Evolutionary conservation across 1,140 invertebrate genomes (phyloP).

Genomic region (Triops longicaudatus): DNA sequence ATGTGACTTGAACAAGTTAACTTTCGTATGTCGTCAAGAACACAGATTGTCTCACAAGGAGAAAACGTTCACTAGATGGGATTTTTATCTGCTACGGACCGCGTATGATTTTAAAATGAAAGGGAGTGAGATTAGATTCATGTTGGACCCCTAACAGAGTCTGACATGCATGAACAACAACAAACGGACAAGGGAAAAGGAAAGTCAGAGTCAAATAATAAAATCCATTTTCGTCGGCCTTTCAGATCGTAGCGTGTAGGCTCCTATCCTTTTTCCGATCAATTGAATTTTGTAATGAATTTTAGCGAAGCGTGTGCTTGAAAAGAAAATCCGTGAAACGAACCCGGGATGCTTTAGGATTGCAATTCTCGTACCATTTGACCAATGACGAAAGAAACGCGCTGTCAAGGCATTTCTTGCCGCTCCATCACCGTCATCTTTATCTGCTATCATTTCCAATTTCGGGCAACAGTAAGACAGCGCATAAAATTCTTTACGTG

Average conservation of each 20-base stretch:
- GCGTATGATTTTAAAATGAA: background rate
- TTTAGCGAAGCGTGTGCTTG: background rate
- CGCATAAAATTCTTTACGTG: background rate
- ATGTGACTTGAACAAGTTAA: slow-evolving; percentile 12
- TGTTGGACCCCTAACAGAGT: slow-evolving; percentile 5
- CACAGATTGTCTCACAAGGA: background rate
- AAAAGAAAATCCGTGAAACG: background rate
- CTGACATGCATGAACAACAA: background rate
- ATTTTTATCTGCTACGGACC: background rate
- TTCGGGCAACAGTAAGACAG: background rate
- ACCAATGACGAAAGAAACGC: background rate
- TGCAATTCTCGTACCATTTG: background rate
- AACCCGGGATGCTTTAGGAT: background rate
- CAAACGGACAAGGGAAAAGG: background rate
- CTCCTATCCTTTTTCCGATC: background rate
- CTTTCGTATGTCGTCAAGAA: background rate
- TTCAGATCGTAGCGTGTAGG: background rate
- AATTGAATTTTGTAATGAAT: slow-evolving; percentile 9
- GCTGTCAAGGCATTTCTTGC: background rate
- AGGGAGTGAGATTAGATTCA: background rate
- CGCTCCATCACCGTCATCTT: no score
- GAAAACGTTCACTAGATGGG: background rate
- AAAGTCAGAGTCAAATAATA: background rate
- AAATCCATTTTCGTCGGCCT: background rate
- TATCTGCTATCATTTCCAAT: background rate